Base-by-base conservation (phyloP, 2,797 vertebrate species). In the Sciaenops ocellatus region DNA sequence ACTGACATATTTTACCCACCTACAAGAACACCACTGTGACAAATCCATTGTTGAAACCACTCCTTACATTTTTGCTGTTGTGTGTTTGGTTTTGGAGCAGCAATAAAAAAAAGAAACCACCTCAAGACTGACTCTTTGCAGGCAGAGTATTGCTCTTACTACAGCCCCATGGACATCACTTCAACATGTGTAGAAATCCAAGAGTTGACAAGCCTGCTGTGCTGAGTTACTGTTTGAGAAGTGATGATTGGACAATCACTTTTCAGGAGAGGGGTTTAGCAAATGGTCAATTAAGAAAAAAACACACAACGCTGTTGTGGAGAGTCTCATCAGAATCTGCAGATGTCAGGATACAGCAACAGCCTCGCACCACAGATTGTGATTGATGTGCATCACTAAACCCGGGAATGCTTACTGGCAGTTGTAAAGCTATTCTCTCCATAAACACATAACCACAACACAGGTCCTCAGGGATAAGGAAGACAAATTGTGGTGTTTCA, bases 401-500 rank as follows among this genome's bases (percentile, higher is more conserved):
- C 60, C 56, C 4, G 59, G 56, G 75, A 90, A 78, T 84, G 72
- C 57, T 70, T 57, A 65, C 72, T 73, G 75, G 72, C 64, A 73
- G 87, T 80, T 79, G 75, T 86, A 87, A 92, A 91, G 71, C 80
- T 70, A 60, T 66, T 83, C 62, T 78, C 52, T 62, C 80, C 67
- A 80, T 84, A 83, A 86, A 88, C 63, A 78, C 74, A 76, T 52
- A 57, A 80, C 60, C 55, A 76, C 66, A 82, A 69, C 70, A 72
- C 76, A 79, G 52, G 15, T 82, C 85, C 86, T 82, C 51, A 1
- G 71, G 84, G 82, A 78, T 77, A 55, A 92, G 78, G 77, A 80
- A 87, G 84, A 90, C 79, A 89, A 89, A 87, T 79, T 80, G 82
- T 89, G 54, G 83, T 59, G 70, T 85, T 84, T 83, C 47, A 73